Conservation (phyloP, 2,888 invertebrate genomes). For the Coelopa pilipes region DNA sequence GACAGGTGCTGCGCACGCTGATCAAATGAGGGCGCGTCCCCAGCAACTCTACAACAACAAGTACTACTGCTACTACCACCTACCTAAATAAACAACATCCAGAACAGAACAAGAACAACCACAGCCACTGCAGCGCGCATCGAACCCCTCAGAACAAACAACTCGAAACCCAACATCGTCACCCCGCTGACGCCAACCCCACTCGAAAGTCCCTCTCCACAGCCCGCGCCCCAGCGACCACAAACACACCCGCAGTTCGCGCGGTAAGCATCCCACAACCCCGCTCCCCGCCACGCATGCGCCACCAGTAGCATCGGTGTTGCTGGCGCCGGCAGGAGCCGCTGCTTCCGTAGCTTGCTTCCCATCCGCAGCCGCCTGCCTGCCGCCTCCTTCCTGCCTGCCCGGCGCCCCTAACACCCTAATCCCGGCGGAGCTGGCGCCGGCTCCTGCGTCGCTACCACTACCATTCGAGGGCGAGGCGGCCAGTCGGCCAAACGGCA, state of each 20-base stretch:
- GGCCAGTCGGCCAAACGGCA: too few species aligned
- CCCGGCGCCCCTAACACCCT: neutral
- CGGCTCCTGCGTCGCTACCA: neutral
- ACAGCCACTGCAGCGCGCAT: too few species aligned
- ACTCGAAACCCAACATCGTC: too few species aligned
- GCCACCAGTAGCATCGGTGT: conserved; percentile 24
- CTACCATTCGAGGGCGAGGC: too few species aligned
- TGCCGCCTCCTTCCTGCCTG: neutral
- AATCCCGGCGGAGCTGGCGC: neutral
- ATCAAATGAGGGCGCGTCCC: conserved; percentile 48
- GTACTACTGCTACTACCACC: too few species aligned
- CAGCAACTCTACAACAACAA: too few species aligned
- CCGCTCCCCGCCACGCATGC: neutral
- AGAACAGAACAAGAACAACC: too few species aligned
- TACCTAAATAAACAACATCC: too few species aligned
- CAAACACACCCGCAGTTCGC: conserved; percentile 31
- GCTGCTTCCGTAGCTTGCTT: neutral
- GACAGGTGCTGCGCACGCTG: conserved; percentile 53
- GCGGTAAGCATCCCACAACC: conserved; percentile 36
- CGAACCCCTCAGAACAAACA: too few species aligned
- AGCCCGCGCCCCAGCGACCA: neutral
- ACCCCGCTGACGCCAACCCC: neutral
- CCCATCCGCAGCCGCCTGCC: neutral
- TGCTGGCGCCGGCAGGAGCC: neutral
- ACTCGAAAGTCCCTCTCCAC: neutral